Percentiles rank a stretch among this genome's conserved stretches.
Evolutionary conservation across 2,888 invertebrate genomes (phyloP).

Genomic region (Acrobasis suavella): DNA sequence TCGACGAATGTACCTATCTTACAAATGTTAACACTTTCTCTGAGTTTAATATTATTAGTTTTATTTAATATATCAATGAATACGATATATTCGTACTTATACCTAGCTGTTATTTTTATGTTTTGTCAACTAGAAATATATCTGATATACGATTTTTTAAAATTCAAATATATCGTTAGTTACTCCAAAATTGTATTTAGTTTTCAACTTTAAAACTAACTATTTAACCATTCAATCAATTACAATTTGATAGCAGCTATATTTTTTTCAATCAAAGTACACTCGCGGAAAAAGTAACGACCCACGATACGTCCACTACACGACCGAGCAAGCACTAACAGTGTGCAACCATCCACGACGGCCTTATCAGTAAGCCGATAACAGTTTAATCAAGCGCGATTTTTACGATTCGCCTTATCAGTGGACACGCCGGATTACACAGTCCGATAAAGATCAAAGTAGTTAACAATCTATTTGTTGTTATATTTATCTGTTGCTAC

Average conservation of each 20-base stretch:
- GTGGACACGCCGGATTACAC: slow-evolving; percentile 78
- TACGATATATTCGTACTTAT: no score
- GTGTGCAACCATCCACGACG: slow-evolving; percentile 39
- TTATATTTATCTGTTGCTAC: slow-evolving; percentile 29
- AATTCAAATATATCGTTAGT: no score
- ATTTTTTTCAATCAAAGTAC: not conserved
- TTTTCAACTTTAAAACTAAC: no score
- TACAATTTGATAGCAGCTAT: not conserved
- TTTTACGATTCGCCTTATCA: slow-evolving; percentile 76
- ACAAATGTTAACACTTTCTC: no score
- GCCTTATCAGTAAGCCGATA: slow-evolving; percentile 45
- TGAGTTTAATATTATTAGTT: no score
- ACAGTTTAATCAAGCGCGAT: slow-evolving; percentile 72
- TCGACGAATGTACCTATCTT: no score
- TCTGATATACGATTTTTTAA: no score
- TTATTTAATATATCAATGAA: no score
- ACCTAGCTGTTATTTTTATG: no score
- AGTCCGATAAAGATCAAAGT: slow-evolving; percentile 66
- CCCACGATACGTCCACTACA: slow-evolving; percentile 30
- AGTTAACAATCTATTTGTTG: slow-evolving; percentile 33
- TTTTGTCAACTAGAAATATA: no score
- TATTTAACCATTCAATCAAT: not conserved
- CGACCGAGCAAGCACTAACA: slow-evolving; percentile 42
- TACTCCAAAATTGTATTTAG: no score
- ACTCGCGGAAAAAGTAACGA: not conserved